Evolutionary conservation across 2,113 vertebrate genomes (phyloP).

Genomic region (Alligator mississippiensis): DNA sequence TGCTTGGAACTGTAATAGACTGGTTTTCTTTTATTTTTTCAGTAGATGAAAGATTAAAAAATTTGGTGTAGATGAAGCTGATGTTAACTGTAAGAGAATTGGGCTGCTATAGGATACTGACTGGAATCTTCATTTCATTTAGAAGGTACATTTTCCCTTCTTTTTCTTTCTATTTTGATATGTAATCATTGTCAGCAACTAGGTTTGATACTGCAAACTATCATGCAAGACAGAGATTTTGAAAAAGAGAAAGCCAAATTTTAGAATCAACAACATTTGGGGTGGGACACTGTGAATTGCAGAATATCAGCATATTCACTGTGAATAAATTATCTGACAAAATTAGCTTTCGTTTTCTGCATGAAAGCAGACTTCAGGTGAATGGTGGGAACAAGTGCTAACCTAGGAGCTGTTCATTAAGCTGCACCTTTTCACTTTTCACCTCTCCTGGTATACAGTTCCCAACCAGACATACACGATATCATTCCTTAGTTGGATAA

Average conservation of each 20-base stretch:
- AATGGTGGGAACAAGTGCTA: neutral
- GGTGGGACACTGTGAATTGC: neutral
- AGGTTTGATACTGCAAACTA: neutral
- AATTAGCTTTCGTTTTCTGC: neutral
- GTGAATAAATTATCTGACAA: neutral
- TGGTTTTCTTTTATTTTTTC: neutral
- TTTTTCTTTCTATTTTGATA: neutral
- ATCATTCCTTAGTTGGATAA: neutral
- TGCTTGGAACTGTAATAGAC: neutral
- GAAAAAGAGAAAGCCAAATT: neutral
- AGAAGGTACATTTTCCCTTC: neutral
- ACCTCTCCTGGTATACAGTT: neutral
- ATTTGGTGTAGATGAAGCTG: neutral
- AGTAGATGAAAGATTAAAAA: neutral
- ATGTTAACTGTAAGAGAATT: neutral
- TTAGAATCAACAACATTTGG: neutral
- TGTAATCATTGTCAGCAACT: neutral
- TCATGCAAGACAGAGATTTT: neutral
- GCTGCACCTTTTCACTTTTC: neutral
- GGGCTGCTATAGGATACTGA: neutral
- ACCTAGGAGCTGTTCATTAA: neutral
- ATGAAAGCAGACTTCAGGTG: neutral
- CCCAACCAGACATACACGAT: neutral
- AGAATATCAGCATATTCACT: neutral
- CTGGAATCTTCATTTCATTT: neutral